Conservation (phyloP, 2,888 invertebrate genomes). For the Cancer borealis region DNA sequence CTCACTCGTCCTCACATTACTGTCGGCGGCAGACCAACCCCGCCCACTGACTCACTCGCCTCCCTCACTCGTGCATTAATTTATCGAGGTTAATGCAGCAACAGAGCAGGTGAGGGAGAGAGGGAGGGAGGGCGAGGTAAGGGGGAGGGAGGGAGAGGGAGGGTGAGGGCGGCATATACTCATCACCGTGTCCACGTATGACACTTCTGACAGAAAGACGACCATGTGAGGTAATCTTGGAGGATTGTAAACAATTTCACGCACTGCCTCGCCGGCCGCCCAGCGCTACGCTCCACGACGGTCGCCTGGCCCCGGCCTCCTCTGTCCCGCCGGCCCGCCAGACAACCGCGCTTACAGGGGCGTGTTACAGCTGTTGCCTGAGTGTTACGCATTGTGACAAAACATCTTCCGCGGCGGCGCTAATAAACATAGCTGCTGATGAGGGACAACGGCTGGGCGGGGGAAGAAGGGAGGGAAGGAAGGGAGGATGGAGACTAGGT, state of each 20-base stretch:
- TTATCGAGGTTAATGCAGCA: background rate
- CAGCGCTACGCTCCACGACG: background rate
- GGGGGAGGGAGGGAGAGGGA: background rate
- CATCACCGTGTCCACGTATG: constrained; percentile 47
- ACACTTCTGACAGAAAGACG: constrained; percentile 62
- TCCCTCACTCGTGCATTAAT: background rate
- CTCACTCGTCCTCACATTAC: constrained; percentile 29
- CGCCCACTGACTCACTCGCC: background rate
- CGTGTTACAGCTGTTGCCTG: constrained; percentile 31
- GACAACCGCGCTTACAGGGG: constrained; percentile 16
- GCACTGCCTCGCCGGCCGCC: constrained; percentile 34
- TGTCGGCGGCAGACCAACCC: background rate
- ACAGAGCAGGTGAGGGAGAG: background rate
- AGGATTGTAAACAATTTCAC: constrained; percentile 60
- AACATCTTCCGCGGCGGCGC: constrained; percentile 22
- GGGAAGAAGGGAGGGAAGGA: background rate
- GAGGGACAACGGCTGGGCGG: background rate
- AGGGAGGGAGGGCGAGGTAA: background rate
- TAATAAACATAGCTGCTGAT: background rate
- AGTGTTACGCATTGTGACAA: constrained; percentile 29
- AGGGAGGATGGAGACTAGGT: background rate
- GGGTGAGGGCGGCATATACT: background rate
- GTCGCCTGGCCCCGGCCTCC: background rate
- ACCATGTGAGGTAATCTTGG: constrained; percentile 63
- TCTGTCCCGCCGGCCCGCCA: background rate